Evolutionary conservation across 2,888 invertebrate species (phyloP).

Genomic region (Desoria tigrina): DNA sequence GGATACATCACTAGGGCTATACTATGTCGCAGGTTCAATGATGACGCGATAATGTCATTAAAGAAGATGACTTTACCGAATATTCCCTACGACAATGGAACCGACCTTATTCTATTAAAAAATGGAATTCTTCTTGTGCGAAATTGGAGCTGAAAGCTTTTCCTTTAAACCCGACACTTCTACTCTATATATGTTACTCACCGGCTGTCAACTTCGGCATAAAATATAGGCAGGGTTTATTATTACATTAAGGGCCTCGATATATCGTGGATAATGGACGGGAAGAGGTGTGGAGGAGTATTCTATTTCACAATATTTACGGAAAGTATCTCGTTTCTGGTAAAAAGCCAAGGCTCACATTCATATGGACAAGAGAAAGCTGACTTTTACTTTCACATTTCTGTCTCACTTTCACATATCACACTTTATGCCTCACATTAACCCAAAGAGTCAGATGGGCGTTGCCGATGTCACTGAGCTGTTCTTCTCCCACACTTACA

Average conservation of each 20-base stretch:
- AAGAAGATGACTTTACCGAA: too few species aligned
- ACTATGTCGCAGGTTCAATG: too few species aligned
- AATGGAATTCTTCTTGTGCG: too few species aligned
- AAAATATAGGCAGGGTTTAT: slow-evolving; percentile 24
- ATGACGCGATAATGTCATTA: too few species aligned
- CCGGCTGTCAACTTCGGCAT: slow-evolving; percentile 13
- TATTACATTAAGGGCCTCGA: slow-evolving; percentile 23
- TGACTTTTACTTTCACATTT: slow-evolving; percentile 12
- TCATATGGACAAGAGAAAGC: not conserved
- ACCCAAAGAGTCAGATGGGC: slow-evolving; percentile 8
- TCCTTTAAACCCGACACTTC: too few species aligned
- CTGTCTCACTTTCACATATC: slow-evolving; percentile 13
- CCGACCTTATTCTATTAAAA: too few species aligned
- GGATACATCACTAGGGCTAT: too few species aligned
- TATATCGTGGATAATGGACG: not conserved
- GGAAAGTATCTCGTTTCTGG: slow-evolving; percentile 9
- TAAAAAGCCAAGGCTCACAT: slow-evolving; percentile 3
- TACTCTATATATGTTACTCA: slow-evolving; percentile 1
- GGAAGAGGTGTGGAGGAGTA: not conserved
- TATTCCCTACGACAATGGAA: too few species aligned
- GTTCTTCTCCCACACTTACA: too few species aligned
- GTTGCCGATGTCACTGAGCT: too few species aligned
- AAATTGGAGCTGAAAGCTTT: slow-evolving; percentile 24
- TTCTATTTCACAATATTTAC: slow-evolving; percentile 23
- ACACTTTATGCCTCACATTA: slow-evolving; percentile 11